Base-by-base conservation (phyloP, 1,140 invertebrate species). In the Halictus rubicundus region DNA sequence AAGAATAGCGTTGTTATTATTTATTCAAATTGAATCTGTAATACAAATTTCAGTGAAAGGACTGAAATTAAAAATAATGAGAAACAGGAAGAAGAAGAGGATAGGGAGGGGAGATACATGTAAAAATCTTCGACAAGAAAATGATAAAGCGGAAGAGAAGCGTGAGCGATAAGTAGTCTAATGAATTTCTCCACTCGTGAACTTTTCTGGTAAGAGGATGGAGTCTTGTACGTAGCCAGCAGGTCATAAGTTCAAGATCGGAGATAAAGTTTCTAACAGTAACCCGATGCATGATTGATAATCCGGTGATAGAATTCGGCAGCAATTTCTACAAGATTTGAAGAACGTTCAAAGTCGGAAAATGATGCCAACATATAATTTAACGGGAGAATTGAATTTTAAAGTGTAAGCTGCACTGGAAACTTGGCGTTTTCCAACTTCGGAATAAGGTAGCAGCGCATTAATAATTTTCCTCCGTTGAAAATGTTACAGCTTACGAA, bases 381-480 rank as follows among this genome's bases (percentile, higher is more conserved):
- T 57, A n/a, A 57, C 21, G 8, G 8, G 57, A 27, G 8, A 61
- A 46, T 61, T 46, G 6, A 8, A 64, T 64, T 37, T 49, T 49
- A 49, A 63, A 64, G n/a, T 10, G 12, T 59, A 46, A 12, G 14
- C 10, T 49, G 23, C 39, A 14, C 32, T 5, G 25, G 32, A 19
- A 73, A 73, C 7, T 73, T 73, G 16, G 21, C 21, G 14, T 63
- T 73, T 64, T 32, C 71, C 46, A 52, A 64, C 71, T 64, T 73
- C 7, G 46, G 21, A 37, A 8, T 52, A 37, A 52, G 59, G 32
- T 73, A 64, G 25, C 27, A 27, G 60, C 10, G 39, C 71, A 49
- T 74, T 52, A 64, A 73, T 73, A 73, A 73, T 63, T 73, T 73
- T 25, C 42, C 19, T 14, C n/a, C n/a, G 21, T 19, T 63, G 39